These are phyloP conservation scores for Ammodytes marinus DNA, from an alignment of 2,113 vertebrate genomes.

Conservation along the genomic window DNA sequence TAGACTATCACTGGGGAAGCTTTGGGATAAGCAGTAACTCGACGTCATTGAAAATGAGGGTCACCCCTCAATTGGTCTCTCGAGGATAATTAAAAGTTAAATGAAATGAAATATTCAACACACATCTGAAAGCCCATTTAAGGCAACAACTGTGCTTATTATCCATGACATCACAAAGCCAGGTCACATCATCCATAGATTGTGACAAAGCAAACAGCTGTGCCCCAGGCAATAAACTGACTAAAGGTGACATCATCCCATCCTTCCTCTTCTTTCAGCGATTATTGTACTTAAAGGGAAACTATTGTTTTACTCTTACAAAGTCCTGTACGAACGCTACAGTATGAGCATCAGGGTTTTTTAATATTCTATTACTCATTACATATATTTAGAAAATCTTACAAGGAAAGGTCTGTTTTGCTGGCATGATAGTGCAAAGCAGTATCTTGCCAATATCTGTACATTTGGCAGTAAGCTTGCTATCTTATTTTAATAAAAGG, in stretches of 20 bases:
- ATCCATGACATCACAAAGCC: not conserved
- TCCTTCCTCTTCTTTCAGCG: not conserved
- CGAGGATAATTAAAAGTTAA: no score
- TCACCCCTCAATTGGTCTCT: no score
- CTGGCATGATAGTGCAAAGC: no score
- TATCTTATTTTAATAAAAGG: no score
- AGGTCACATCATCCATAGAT: slow-evolving; percentile 21
- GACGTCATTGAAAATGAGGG: no score
- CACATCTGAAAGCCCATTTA: slow-evolving; percentile 15
- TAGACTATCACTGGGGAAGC: not conserved
- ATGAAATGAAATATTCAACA: no score
- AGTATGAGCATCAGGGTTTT: not conserved
- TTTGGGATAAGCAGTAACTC: not conserved
- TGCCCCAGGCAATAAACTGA: slow-evolving; percentile 3
- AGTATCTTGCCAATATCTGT: no score
- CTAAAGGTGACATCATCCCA: slow-evolving; percentile 21
- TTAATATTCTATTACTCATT: not conserved
- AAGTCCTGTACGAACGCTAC: not conserved
- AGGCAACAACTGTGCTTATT: not conserved
- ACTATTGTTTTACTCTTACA: not conserved
- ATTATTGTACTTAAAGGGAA: not conserved
- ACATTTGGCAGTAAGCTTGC: no score
- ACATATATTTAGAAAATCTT: no score
- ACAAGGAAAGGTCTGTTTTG: no score
- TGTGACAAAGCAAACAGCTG: slow-evolving; percentile 16